These are phyloP conservation scores for Glyphotaelius pellucidus DNA, from an alignment of 2,888 invertebrate genomes.

Conservation along the genomic window DNA sequence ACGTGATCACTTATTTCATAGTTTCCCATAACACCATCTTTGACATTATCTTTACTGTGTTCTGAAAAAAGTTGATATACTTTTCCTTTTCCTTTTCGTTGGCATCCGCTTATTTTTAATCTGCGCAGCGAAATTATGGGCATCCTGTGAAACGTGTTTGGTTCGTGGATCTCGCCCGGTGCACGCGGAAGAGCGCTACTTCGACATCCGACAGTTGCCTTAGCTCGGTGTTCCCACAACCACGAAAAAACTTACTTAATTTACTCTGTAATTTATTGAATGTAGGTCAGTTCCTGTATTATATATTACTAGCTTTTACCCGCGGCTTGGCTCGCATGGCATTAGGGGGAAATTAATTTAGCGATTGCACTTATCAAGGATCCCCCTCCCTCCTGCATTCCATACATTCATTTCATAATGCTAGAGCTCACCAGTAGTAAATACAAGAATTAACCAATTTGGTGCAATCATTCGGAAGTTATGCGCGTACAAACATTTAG, in stretches of 20 bases:
- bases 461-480: too few relatives aligned
- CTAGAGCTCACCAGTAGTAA: too few relatives aligned
- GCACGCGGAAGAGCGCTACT: neutral
- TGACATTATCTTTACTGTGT: neutral
- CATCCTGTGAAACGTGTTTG: slow-evolving; percentile 53
- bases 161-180: neutral
- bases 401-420: too few relatives aligned
- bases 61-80: neutral
- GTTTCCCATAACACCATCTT: slow-evolving; percentile 3
- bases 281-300: neutral
- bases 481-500: too few relatives aligned
- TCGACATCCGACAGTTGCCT: neutral
- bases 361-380: too few relatives aligned
- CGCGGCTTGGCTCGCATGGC: too few relatives aligned
- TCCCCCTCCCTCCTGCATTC: too few relatives aligned
- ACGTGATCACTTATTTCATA: slow-evolving; percentile 9
- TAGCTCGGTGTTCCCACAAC: neutral
- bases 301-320: too few relatives aligned
- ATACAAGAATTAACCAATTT: too few relatives aligned
- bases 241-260: neutral
- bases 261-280: neutral
- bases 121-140: slow-evolving; percentile 42
- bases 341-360: too few relatives aligned
- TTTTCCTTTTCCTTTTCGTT: neutral
- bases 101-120: slow-evolving; percentile 30